Conservation (phyloP, 2,797 vertebrate species). For the Orientallactaga sibirica region DNA sequence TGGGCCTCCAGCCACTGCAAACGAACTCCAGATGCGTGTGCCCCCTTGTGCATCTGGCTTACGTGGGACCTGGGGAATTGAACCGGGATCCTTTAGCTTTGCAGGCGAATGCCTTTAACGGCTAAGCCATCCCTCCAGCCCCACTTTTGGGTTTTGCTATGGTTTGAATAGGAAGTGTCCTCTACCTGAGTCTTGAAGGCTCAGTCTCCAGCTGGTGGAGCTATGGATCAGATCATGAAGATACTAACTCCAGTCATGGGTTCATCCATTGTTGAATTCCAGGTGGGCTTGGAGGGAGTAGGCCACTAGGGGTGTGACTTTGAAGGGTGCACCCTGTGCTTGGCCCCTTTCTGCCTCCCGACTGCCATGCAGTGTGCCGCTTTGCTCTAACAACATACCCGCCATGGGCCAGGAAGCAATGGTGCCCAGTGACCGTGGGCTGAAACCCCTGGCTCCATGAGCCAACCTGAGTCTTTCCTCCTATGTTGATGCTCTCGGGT, state of each 20-base stretch:
- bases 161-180: neutral
- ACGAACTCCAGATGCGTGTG: too few species aligned
- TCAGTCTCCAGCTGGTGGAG: neutral
- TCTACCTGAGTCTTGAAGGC: neutral
- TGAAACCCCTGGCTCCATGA: neutral
- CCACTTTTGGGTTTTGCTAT: neutral
- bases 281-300: too few species aligned
- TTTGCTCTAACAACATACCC: neutral
- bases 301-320: neutral
- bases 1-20: too few species aligned
- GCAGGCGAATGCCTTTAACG: too few species aligned
- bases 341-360: neutral
- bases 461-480: neutral
- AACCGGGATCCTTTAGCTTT: too few species aligned
- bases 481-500: neutral
- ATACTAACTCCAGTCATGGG: neutral
- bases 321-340: neutral
- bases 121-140: too few species aligned
- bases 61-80: too few species aligned
- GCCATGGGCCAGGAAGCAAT: neutral
- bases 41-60: too few species aligned
- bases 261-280: neutral
- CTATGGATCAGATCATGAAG: neutral
- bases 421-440: neutral
- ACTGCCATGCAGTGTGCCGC: neutral